Base-by-base conservation (phyloP, 2,797 vertebrate species). In the Spondyliosoma cantharus region DNA sequence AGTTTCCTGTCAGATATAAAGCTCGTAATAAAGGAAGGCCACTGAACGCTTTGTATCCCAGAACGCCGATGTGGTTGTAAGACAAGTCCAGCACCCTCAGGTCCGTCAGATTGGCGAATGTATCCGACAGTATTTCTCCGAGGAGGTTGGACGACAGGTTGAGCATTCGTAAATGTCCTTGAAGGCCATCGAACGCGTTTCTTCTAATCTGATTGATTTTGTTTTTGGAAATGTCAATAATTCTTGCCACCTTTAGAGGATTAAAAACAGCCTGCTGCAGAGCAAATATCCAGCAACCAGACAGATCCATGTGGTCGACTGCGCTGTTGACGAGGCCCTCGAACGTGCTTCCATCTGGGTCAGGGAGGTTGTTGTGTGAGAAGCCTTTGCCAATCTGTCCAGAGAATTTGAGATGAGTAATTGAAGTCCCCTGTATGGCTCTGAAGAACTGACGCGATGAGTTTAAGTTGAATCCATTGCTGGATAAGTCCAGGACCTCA, bases 91-190 rank as follows among this genome's bases (percentile, higher is more conserved):
- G 76, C n/a, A 74, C 12, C 0, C 1, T 14, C 0, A 97, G 72
- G 1, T 82, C 83, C 0, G 1, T 45, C 1, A 95, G 77, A 45
- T 58, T 42, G 0, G 59, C 37, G 79, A 98, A 98, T 15, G 93
- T 90, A 13, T 89, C 7, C 12, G 89, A 58, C 0, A 88, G 82
- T 43, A 98, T 84, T 84, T 96, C 95, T 8, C 96, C 96, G 5
- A 97, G 76, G 29, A 97, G 92, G 82, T 98, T 98, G 29, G 1
- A 50, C 0, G 96, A 97, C 17, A 98, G 65, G 81, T 96, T 95
- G 45, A 98, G 95, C 56, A 6, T 0, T 29, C 71, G 65, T 54
- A 98, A 87, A 75, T 88, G 91, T 68, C 62, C 22, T 37, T 96
- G 90, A 37, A 97, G 91, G n/a, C 96, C 96, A n/a, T 60, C 24